A percentile compares a stretch with the other conserved stretches of the same genome.
These are phyloP conservation scores for Dendroctonus ponderosae DNA, from an alignment of 1,140 invertebrate species.

Conservation along the genomic window DNA sequence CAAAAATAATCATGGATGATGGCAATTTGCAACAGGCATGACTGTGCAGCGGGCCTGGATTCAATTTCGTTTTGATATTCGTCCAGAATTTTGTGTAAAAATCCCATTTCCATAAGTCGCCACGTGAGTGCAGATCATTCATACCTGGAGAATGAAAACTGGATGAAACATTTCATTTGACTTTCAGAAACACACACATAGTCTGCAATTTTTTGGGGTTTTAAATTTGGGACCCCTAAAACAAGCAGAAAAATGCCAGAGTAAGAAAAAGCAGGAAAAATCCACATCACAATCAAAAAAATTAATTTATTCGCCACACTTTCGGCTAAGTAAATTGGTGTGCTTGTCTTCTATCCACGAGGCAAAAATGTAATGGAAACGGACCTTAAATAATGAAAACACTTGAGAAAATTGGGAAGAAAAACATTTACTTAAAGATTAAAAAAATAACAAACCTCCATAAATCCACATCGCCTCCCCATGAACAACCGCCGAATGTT, in stretches of 20 bases:
- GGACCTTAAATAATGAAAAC: too few species aligned
- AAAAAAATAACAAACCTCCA: constrained; percentile 55
- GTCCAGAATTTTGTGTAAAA: constrained; percentile 60
- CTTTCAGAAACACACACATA: too few species aligned
- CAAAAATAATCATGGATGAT: constrained; percentile 80
- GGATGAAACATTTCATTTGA: not conserved
- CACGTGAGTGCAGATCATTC: constrained; percentile 77
- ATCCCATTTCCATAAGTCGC: constrained; percentile 85
- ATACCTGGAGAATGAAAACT: constrained; percentile 55
- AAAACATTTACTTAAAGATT: constrained; percentile 6
- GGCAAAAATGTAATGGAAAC: too few species aligned
- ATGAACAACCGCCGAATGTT: constrained; percentile 80
- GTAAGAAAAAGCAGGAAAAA: too few species aligned
- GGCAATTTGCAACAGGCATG: constrained; percentile 78
- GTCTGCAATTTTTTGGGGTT: too few species aligned
- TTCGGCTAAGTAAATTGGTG: too few species aligned
- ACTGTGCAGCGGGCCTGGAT: constrained; percentile 76
- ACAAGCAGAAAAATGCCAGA: too few species aligned
- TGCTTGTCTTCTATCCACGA: too few species aligned
- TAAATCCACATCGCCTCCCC: constrained; percentile 81
- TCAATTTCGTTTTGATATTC: constrained; percentile 64
- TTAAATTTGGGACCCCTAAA: too few species aligned
- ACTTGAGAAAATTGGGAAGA: not conserved
- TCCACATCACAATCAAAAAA: too few species aligned
- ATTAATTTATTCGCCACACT: not conserved